These are phyloP conservation scores for Coryphaenoides rupestris DNA, from an alignment of 2,113 vertebrate genomes.

Conservation along the genomic window DNA sequence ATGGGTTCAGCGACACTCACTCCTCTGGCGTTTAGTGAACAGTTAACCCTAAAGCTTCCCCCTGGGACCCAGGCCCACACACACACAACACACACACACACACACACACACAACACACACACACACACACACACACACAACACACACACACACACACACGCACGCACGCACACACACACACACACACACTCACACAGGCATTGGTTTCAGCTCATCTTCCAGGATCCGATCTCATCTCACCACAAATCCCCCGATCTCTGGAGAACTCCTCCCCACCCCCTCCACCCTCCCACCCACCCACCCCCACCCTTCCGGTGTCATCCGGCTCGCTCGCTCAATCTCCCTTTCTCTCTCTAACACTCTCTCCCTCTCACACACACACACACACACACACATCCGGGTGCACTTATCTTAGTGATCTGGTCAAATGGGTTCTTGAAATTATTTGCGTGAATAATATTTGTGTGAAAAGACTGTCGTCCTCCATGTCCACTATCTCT, in stretches of 20 bases:
- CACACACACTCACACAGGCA: constrained; percentile 32
- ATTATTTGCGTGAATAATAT: too few relatives aligned
- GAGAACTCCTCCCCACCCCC: neutral
- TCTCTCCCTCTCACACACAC: constrained; percentile 19
- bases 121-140: too few relatives aligned
- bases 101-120: too few relatives aligned
- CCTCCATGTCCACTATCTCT: too few relatives aligned
- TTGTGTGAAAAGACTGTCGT: too few relatives aligned
- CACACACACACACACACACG: too few relatives aligned
- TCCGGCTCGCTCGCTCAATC: constrained; percentile 22
- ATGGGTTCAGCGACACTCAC: constrained; percentile 39
- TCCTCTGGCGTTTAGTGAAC: constrained; percentile 38
- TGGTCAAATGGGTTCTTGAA: too few relatives aligned
- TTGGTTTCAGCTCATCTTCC: constrained; percentile 53
- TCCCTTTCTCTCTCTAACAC: constrained; percentile 27
- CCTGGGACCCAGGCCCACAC: constrained; percentile 15
- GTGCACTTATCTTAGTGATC: too few relatives aligned
- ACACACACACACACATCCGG: constrained; percentile 28
- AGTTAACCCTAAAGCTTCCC: constrained; percentile 48
- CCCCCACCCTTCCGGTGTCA: neutral
- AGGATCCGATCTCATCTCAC: constrained; percentile 43
- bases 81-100: too few relatives aligned
- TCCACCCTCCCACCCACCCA: neutral
- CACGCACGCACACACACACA: too few relatives aligned
- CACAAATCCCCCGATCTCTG: constrained; percentile 5